Evolutionary conservation across 2,113 vertebrate genomes (phyloP), one percentile per base, ranked within the genome.

Genomic region (Brachionichthys hirsutus): DNA sequence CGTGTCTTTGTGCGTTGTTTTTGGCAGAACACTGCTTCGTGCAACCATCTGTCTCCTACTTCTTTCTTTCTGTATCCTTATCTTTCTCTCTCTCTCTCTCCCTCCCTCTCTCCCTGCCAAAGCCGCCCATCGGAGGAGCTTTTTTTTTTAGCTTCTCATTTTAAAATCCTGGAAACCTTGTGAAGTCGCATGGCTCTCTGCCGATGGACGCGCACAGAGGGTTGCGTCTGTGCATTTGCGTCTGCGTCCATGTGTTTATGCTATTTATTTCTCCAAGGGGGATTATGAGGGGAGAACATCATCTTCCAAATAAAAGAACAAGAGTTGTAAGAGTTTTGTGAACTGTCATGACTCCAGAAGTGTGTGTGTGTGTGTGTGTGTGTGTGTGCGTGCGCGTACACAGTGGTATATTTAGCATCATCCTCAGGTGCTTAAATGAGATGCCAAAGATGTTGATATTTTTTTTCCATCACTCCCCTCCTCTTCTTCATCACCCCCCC

Each of bases 11-110:
- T 90, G 87, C 89, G 88, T 90, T 89, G 83, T 89, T 91, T 88
- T 95, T 98, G 95, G 95, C 95, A 98, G 92, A 91, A 88, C 74
- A 87, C 81, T 92, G 89, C 92, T 94, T 93, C 92, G 94, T 92
- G 91, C 92, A 95, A 95, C 96, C 96, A 98, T 98, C 97, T 98
- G 97, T 98, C 95, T 96, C 93, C 94, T 94, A 91, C 94, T 94
- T 93, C 93, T 94, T 92, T 92, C 92, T 94, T 92, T 96, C 91
- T 94, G 92, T 67, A 30, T 69, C 62, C 63, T 55, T 17, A 63
- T 71, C 11, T 61, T 58, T 65, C 54, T 57, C 70, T 19, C 18
- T 68, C 66, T 58, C 46, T 42, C 52, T 46, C 67, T 54, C 34
- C 56, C 42, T 45, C 18, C 52, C 91, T 89, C 90, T 81, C 7